Evolutionary conservation across 2,797 vertebrate genomes (phyloP).

Genomic region (Gephyroberyx darwinii): DNA sequence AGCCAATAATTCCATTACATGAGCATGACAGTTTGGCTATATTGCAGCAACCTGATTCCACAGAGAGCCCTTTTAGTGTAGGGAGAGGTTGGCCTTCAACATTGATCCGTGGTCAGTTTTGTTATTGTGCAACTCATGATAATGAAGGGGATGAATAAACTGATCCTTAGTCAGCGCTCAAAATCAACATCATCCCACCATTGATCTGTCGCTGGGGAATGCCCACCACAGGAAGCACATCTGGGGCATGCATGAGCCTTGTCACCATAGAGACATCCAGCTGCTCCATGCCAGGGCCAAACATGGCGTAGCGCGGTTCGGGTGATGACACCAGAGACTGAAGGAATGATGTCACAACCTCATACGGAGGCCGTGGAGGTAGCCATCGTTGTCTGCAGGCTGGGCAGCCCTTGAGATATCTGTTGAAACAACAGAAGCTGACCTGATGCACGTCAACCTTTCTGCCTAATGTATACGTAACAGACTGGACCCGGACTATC

Average conservation of each 20-base stretch:
- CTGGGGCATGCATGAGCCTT: constrained; percentile 87
- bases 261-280: constrained; percentile 89
- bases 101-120: neutral
- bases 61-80: neutral
- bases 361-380: constrained; percentile 79
- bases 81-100: neutral
- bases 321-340: constrained; percentile 85
- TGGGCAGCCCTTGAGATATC: constrained; percentile 90
- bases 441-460: neutral
- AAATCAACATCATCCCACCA: constrained; percentile 75
- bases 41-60: neutral
- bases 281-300: constrained; percentile 94
- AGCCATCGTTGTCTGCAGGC: constrained; percentile 82
- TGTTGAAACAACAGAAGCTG: constrained; percentile 70
- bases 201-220: constrained; percentile 89
- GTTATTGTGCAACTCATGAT: neutral
- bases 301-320: constrained; percentile 94
- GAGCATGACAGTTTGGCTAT: neutral
- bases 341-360: constrained; percentile 87
- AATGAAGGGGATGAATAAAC: neutral
- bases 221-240: constrained; percentile 86
- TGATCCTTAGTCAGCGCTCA: neutral
- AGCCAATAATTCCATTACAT: neutral
- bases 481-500: neutral
- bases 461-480: neutral